These are phyloP conservation scores for Ostrea denselamellosa DNA, from an alignment of 1,140 invertebrate genomes.

Conservation along the genomic window DNA sequence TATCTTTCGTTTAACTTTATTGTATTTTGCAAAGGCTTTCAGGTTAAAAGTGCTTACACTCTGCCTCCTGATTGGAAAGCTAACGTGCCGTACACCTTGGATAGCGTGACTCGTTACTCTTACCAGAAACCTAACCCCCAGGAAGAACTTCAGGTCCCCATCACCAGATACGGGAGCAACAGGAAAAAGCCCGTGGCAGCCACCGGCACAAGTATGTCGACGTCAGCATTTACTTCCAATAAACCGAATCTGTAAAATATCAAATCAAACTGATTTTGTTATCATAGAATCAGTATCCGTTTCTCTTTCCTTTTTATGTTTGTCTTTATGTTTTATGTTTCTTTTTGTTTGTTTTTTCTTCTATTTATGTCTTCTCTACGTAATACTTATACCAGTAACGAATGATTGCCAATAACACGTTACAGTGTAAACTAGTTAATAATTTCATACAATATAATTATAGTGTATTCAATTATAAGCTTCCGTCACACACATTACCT, in stretches of 20 bases:
- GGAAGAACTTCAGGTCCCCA: conserved; percentile 60
- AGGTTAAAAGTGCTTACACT: conserved; percentile 67
- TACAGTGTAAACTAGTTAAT: no score
- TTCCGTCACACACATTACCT: no score
- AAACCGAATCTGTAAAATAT: no score
- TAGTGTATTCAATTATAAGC: no score
- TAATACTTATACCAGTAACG: no score
- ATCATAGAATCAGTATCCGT: background rate
- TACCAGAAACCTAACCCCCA: conserved; percentile 68
- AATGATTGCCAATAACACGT: no score
- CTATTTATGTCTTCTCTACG: no score
- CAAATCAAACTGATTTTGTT: no score
- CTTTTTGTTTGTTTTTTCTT: no score
- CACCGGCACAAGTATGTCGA: conserved; percentile 68
- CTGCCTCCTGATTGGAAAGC: conserved; percentile 70
- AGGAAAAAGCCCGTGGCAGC: conserved; percentile 65
- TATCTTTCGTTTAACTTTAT: conserved; percentile 4
- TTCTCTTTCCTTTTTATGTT: background rate
- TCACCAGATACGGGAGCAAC: conserved; percentile 72
- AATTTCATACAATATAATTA: no score
- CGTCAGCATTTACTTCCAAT: background rate
- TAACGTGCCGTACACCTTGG: conserved; percentile 68
- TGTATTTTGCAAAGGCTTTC: conserved; percentile 62
- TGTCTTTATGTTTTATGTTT: no score
- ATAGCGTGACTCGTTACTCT: conserved; percentile 66